Base-by-base conservation (phyloP, 2,113 vertebrate species). In the Fulmarus glacialis region DNA sequence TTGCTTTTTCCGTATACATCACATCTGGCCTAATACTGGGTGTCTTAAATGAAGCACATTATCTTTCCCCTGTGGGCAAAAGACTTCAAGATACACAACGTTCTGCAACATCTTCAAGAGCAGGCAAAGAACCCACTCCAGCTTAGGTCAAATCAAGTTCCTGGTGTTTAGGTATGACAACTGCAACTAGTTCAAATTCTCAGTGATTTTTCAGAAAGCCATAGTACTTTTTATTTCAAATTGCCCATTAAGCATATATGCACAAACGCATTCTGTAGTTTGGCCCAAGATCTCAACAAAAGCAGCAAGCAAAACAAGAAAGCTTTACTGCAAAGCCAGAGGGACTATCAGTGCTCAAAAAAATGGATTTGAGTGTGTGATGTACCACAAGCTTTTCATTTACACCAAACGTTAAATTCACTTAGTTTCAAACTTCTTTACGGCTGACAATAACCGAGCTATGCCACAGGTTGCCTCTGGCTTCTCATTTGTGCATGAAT, bases 261-360 rank as follows among this genome's bases (percentile, higher is more conserved):
- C 19, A 72, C 53, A 82, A 90, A 75, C 3, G 1, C 12, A 56
- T 47, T 36, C 52, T 19, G 19, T 10, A 15, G 8, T 66, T 83
- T 82, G 73, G 53, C 34, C 17, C 60, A 47, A 81, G 80, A 68
- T 19, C 52, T 50, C 70, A 73, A 70, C 9, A 30, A 64, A 89
- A 96, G 77, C 79, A 87, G 85, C n/a, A 79, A 82, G 72, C 93
- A 56, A 81, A 94, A 42, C 29, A 90, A 89, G 52, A 88, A 77
- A 74, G 90, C 75, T 82, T 43, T 75, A 62, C 64, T 81, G 56
- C 47, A 67, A 34, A 79, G 78, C 66, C 70, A 89, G 56, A 66
- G 71, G 47, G 43, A 75, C 86, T 29, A 17, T 12, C 12, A 84
- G 48, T 40, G 56, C 23, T 77, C 82, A 36, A 42, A 94, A 64